Percentiles rank a stretch among this genome's conserved stretches.
Evolutionary conservation across 2,797 vertebrate species (phyloP).

Genomic region (Sebastes matsubarae): DNA sequence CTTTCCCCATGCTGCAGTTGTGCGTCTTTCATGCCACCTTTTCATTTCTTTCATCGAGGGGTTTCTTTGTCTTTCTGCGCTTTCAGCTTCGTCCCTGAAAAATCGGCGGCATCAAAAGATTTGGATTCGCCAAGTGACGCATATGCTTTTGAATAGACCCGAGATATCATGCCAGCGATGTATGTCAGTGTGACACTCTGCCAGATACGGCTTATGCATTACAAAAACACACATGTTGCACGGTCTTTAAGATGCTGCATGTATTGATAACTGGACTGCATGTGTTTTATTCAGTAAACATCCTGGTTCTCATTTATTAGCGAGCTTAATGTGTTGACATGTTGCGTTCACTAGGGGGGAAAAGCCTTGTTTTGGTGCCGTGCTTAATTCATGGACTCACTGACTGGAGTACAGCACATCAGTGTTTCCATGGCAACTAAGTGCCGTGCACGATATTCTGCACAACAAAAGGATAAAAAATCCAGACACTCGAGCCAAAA

Average conservation of each 20-base stretch:
- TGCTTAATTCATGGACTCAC: conserved; percentile 73
- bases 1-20: conserved; percentile 54
- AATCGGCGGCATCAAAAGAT: conserved; percentile 8
- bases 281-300: conserved; percentile 21
- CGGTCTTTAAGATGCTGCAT: conserved; percentile 16
- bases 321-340: conserved; percentile 35
- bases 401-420: conserved; percentile 68
- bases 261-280: not conserved
- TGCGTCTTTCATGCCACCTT: conserved; percentile 61
- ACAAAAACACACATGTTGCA: conserved; percentile 17
- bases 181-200: conserved; percentile 54
- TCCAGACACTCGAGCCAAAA: conserved; percentile 46
- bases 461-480: conserved; percentile 55
- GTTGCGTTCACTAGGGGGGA: conserved; percentile 22
- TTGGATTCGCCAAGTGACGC: conserved; percentile 40
- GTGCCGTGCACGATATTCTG: conserved; percentile 68
- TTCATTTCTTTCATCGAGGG: conserved; percentile 37
- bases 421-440: conserved; percentile 83
- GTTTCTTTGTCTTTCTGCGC: conserved; percentile 51
- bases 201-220: conserved; percentile 28
- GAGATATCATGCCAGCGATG: conserved; percentile 59
- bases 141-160: conserved; percentile 44
- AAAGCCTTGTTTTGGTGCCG: conserved; percentile 57
- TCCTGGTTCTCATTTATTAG: not conserved
- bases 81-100: conserved; percentile 24